These are phyloP conservation scores for Coptodon rendalli DNA, from an alignment of 2,113 vertebrate species.

Conservation along the genomic window DNA sequence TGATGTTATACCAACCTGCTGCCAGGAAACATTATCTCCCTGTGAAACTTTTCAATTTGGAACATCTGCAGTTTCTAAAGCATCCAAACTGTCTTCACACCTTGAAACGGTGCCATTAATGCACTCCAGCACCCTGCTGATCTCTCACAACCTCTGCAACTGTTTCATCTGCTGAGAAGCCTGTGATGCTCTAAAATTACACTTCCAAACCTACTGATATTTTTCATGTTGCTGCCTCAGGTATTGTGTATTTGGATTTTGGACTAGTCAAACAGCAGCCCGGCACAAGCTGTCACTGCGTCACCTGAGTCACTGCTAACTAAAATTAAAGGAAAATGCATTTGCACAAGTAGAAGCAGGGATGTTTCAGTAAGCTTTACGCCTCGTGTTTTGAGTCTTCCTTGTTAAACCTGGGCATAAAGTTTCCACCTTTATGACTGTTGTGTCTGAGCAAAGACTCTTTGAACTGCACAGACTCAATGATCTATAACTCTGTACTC, in stretches of 20 bases:
- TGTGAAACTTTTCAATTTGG: neutral
- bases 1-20: neutral
- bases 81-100: neutral
- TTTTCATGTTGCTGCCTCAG: neutral
- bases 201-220: neutral
- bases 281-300: neutral
- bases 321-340: neutral
- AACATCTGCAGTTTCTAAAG: neutral
- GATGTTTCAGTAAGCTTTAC: neutral
- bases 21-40: neutral
- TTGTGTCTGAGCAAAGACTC: neutral
- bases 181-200: neutral
- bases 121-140: neutral
- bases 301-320: neutral
- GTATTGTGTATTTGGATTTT: neutral
- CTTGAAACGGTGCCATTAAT: neutral
- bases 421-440: neutral
- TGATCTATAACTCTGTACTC: neutral
- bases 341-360: neutral
- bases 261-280: neutral
- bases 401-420: neutral
- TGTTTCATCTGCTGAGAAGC: neutral
- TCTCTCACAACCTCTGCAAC: neutral
- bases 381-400: neutral
- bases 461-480: neutral